Percentiles rank a stretch among this genome's conserved stretches.
Conservation (phyloP, 2,888 invertebrate genomes). For the Pycnomerus fuliginosus region DNA sequence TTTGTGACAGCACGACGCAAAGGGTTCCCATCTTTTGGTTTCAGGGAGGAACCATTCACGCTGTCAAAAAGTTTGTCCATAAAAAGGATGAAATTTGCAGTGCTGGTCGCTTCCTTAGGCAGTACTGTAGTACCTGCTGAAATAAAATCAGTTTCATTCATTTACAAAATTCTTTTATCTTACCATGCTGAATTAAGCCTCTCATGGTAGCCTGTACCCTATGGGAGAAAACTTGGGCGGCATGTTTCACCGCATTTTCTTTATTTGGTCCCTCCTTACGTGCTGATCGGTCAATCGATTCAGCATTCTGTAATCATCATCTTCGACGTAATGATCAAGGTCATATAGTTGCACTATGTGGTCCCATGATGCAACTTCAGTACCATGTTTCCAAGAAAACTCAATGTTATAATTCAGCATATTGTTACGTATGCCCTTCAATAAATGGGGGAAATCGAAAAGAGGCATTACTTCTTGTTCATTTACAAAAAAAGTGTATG, state of each 20-base stretch:
- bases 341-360: constrained; percentile 9
- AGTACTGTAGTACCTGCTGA: too few species aligned
- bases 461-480: constrained; percentile 1
- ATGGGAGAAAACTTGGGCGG: not conserved
- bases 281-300: constrained; percentile 9
- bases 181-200: constrained; percentile 1
- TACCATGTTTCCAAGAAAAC: constrained; percentile 7
- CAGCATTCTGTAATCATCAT: constrained; percentile 7
- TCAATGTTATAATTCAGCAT: not conserved
- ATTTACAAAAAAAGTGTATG: not conserved
- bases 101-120: constrained; percentile 3
- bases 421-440: constrained; percentile 4
- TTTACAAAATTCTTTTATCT: too few species aligned
- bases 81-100: constrained; percentile 18
- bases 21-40: constrained; percentile 8
- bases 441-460: constrained; percentile 2
- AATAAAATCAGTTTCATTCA: too few species aligned
- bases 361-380: constrained; percentile 6
- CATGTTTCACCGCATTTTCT: constrained; percentile 1
- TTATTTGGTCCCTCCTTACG: not conserved
- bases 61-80: constrained; percentile 24
- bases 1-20: constrained; percentile 5
- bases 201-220: not conserved
- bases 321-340: constrained; percentile 2
- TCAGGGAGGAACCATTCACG: constrained; percentile 13